phyloP scores from a whole-genome alignment of 2,888 invertebrate genomes.

The Lasiommata megera region DNA sequence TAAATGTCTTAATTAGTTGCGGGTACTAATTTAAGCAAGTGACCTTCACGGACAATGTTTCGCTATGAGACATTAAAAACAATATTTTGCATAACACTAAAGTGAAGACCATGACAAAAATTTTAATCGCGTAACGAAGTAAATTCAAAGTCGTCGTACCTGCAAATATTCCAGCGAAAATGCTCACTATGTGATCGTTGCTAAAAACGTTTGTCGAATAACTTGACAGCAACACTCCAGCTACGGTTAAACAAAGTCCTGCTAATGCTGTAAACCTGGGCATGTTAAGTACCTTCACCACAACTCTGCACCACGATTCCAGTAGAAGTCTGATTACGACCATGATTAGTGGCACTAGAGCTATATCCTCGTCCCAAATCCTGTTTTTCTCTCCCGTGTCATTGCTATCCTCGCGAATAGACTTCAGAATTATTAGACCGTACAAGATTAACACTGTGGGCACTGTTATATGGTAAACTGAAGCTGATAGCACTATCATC shows the following conservation, averaged over 20 bases:
- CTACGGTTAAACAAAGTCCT: constrained; percentile 80
- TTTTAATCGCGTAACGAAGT: neutral
- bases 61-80: constrained; percentile 5
- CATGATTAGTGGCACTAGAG: constrained; percentile 82
- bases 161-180: constrained; percentile 75
- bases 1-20: no score
- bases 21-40: constrained; percentile 5
- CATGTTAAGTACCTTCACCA: constrained; percentile 81
- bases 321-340: constrained; percentile 78
- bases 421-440: constrained; percentile 78
- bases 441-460: constrained; percentile 79
- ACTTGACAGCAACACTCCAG: constrained; percentile 78
- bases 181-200: constrained; percentile 69
- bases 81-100: constrained; percentile 10
- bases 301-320: constrained; percentile 82
- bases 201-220: constrained; percentile 70
- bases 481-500: constrained; percentile 81
- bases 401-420: constrained; percentile 70
- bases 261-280: constrained; percentile 80
- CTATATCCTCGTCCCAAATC: constrained; percentile 82
- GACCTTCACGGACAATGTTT: constrained; percentile 27
- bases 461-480: constrained; percentile 82
- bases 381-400: constrained; percentile 58
- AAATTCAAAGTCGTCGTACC: constrained; percentile 69
- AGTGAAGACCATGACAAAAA: constrained; percentile 14